Percentiles rank a stretch among this genome's conserved stretches.
These are phyloP conservation scores for Drosophila mercatorum DNA, from an alignment of 2,888 invertebrate genomes.

Conservation along the genomic window DNA sequence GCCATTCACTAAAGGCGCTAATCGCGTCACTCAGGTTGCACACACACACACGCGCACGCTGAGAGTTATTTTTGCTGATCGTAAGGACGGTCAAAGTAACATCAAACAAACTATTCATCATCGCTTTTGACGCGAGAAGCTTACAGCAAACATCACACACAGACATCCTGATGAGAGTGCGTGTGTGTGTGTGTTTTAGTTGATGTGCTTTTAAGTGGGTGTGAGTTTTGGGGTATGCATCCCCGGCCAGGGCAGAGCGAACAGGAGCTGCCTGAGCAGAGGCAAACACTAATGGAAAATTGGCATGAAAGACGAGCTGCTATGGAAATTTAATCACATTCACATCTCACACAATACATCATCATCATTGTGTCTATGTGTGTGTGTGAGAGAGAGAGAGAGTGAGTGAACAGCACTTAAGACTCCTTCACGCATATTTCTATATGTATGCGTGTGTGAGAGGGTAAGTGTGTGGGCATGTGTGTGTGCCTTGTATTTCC, in stretches of 20 bases:
- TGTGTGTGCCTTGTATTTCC: constrained; percentile 56
- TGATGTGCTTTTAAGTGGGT: constrained; percentile 74
- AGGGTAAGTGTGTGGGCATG: constrained; percentile 16
- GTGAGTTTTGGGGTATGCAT: constrained; percentile 19
- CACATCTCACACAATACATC: constrained; percentile 80
- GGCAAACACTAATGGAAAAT: constrained; percentile 77
- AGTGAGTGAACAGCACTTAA: constrained; percentile 62
- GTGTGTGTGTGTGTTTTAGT: constrained; percentile 33
- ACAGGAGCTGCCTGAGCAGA: constrained; percentile 25
- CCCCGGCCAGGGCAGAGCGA: constrained; percentile 17
- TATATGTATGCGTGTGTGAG: constrained; percentile 26
- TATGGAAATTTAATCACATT: constrained; percentile 81
- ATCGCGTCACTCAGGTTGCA: constrained; percentile 22
- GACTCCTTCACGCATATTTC: constrained; percentile 59
- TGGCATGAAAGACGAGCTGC: constrained; percentile 80
- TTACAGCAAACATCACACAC: constrained; percentile 57
- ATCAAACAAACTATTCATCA: constrained; percentile 81
- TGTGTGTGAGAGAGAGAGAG: constrained; percentile 23
- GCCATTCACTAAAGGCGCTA: constrained; percentile 15
- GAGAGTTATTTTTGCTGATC: constrained; percentile 69
- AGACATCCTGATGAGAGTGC: constrained; percentile 39
- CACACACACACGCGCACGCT: constrained; percentile 11
- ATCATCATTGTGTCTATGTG: constrained; percentile 66
- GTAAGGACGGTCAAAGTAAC: constrained; percentile 76
- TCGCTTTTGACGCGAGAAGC: constrained; percentile 72